phyloP scores from a whole-genome alignment of 2,797 vertebrate genomes.

The Ptychadena robeensis region DNA sequence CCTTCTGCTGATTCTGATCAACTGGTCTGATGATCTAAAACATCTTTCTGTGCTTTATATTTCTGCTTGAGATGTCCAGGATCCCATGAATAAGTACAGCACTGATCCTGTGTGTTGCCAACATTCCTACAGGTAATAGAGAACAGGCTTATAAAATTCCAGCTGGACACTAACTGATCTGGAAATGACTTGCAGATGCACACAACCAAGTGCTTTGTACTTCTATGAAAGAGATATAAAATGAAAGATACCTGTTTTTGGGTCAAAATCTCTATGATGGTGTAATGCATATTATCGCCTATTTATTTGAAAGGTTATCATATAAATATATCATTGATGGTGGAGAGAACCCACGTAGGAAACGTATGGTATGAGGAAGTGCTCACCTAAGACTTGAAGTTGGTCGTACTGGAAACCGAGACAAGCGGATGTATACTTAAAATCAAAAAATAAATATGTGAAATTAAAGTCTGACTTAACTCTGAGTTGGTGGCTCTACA shows the following conservation, averaged over 20 bases:
- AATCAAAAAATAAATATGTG: too few species aligned
- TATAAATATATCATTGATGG: background rate
- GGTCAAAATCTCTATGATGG: background rate
- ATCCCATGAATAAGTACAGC: slow-evolving; percentile 29
- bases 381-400: background rate
- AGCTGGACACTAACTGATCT: slow-evolving; percentile 56
- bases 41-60: slow-evolving; percentile 33
- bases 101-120: slow-evolving; percentile 40
- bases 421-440: too few species aligned
- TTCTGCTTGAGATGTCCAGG: slow-evolving; percentile 47
- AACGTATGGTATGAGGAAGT: background rate
- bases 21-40: slow-evolving; percentile 47
- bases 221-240: slow-evolving; percentile 36
- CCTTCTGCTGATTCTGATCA: slow-evolving; percentile 37
- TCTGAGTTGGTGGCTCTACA: too few species aligned
- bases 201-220: slow-evolving; percentile 43
- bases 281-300: background rate
- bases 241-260: background rate
- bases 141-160: slow-evolving; percentile 56
- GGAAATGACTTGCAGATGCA: slow-evolving; percentile 51
- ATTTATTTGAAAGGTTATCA: background rate
- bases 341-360: background rate
- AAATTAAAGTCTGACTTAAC: too few species aligned
- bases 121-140: slow-evolving; percentile 60
- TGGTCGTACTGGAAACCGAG: too few species aligned